A percentile compares a stretch with the other conserved stretches of the same genome.
phyloP scores from a whole-genome alignment of 2,797 vertebrate species.

The Neosalanx taihuensis region DNA sequence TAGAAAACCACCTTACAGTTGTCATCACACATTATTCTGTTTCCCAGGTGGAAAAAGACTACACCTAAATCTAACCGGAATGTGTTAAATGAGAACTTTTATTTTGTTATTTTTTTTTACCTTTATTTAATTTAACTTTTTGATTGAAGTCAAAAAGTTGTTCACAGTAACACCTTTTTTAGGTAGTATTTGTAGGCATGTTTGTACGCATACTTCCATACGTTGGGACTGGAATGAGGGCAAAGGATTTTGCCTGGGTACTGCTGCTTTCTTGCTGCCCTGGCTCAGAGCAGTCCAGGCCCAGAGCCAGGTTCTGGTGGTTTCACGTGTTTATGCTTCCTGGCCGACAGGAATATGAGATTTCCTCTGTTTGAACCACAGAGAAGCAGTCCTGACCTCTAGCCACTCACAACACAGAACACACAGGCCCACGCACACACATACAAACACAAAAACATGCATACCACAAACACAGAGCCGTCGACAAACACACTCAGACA shows the following conservation, averaged over 20 bases:
- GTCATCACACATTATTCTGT: no score
- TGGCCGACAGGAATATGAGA: constrained; percentile 70
- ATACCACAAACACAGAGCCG: constrained; percentile 4
- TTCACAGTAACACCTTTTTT: no score
- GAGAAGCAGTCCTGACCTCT: constrained; percentile 27
- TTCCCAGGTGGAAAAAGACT: no score
- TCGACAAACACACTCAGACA: constrained; percentile 16
- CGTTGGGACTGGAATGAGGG: no score
- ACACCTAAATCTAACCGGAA: no score
- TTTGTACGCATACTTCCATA: no score
- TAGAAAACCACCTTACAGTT: not conserved
- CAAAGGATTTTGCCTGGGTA: constrained; percentile 15
- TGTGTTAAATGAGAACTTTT: no score
- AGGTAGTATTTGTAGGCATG: no score
- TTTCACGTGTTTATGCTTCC: constrained; percentile 68
- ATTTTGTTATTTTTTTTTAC: no score
- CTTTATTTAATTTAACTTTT: no score
- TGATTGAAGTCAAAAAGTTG: no score
- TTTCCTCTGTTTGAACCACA: constrained; percentile 64
- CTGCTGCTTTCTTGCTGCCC: not conserved
- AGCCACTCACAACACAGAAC: constrained; percentile 21
- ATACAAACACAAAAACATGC: constrained; percentile 4
- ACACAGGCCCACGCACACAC: constrained; percentile 11
- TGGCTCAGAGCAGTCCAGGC: constrained; percentile 48
- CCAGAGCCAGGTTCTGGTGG: constrained; percentile 54